These are phyloP conservation scores for Oncorhynchus tshawytscha DNA, from an alignment of 2,113 vertebrate genomes.

Conservation along the genomic window DNA sequence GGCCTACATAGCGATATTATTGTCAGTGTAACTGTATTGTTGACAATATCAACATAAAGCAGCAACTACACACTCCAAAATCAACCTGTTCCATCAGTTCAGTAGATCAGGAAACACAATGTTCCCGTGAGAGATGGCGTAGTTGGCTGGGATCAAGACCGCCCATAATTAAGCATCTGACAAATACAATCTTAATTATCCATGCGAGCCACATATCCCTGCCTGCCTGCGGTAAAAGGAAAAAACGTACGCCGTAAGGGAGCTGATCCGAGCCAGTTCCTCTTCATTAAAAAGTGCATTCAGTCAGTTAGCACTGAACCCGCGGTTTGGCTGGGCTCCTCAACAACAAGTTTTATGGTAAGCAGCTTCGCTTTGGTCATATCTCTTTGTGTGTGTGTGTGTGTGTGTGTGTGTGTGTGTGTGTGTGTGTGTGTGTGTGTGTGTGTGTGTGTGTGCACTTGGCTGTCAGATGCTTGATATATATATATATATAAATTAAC, in stretches of 20 bases:
- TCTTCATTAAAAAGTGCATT: conserved; percentile 18
- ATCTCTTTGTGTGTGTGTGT: background rate
- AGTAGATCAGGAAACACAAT: conserved; percentile 1
- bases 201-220: too few relatives aligned
- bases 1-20: background rate
- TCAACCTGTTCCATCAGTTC: too few relatives aligned
- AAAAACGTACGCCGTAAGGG: too few relatives aligned
- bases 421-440: too few relatives aligned
- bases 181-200: conserved; percentile 17
- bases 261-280: conserved; percentile 25
- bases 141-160: conserved; percentile 7
- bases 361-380: conserved; percentile 36
- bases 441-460: too few relatives aligned
- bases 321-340: conserved; percentile 41
- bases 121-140: background rate
- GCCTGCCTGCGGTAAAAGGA: too few relatives aligned
- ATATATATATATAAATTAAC: too few relatives aligned
- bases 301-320: conserved; percentile 11
- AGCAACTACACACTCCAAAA: too few relatives aligned
- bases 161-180: conserved; percentile 17
- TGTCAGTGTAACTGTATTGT: too few relatives aligned
- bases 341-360: conserved; percentile 49
- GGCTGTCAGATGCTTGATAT: too few relatives aligned
- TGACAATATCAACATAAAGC: too few relatives aligned
- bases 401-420: background rate